Base-by-base conservation (phyloP, 2,888 invertebrate species). In the Dasypolia templi region DNA sequence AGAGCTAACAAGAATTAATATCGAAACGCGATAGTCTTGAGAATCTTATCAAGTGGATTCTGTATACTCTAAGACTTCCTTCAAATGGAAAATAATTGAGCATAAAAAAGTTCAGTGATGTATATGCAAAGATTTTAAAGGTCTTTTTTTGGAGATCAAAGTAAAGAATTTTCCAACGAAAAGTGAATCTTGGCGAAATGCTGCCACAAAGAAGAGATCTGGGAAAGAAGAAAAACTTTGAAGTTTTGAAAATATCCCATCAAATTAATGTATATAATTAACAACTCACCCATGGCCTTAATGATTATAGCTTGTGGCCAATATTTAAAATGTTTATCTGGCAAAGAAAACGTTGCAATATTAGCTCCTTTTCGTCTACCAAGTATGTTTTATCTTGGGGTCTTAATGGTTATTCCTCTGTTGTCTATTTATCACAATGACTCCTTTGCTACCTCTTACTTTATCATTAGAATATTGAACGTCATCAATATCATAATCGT, bases 241-340 rank as follows among this genome's bases (percentile, higher is more conserved):
- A 17, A 46, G 56, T 22, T 55, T 49, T 61, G 26, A 65, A 66
- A 35, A 42, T n/a, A 29, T 55, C 14, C 39, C 39, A 53, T 32
- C 29, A 32, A 76, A 32, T 32, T 2, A 42, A 64, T 17, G 49
- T 17, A 14, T 17, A 55, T 17, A 14, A n/a, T 11, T 26, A 29
- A 32, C 1, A 51, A 81, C 81, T 81, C 35, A 81, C 81, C 59
- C 53, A 77, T 67, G 3, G 81, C 66, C 11, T 77, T 81, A 17
- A 81, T 80, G 35, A 81, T 73, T 1, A 81, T 63, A 51, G 81
- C 56, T 73, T 81, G 81, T 35, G 81, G 81, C 81, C 72, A 77
- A 64, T 63, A 77, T 9, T 39, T 42, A 29, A 64, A 39, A 35
- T 14, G 0, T 32, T 39, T 49, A 22, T 73, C 81, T 81, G 81